Conservation (phyloP, 2,888 invertebrate species). For the Melanargia galathea region DNA sequence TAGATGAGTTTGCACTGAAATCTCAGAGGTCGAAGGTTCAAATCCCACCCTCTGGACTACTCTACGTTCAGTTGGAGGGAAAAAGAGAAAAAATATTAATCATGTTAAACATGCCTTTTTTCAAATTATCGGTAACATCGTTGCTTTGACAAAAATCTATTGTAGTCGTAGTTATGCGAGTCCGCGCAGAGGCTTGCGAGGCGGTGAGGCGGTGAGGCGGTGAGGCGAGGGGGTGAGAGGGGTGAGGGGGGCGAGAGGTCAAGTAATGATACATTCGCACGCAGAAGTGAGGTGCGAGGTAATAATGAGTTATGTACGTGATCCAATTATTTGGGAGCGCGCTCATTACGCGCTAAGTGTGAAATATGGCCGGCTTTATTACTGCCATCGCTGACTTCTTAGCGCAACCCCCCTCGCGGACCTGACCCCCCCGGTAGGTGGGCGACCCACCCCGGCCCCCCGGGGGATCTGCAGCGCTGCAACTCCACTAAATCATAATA, state of each 20-base stretch:
- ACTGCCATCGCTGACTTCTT: conserved; percentile 69
- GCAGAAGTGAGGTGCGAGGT: conserved; percentile 78
- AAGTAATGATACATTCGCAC: conserved; percentile 78
- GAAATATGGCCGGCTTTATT: conserved; percentile 82
- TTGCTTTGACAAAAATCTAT: conserved; percentile 52
- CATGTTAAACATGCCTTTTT: background rate
- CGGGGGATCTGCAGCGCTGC: conserved; percentile 65
- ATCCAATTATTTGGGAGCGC: conserved; percentile 83
- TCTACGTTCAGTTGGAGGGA: too few relatives aligned
- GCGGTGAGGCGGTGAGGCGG: conserved; percentile 24
- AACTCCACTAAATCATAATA: conserved; percentile 78
- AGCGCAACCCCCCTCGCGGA: conserved; percentile 38
- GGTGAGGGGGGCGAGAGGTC: conserved; percentile 42
- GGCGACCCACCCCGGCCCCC: conserved; percentile 37
- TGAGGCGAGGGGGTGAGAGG: conserved; percentile 35
- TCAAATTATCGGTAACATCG: background rate
- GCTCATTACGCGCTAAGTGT: conserved; percentile 83
- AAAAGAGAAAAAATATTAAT: too few relatives aligned
- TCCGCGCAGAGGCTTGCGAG: too few relatives aligned
- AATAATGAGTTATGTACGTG: conserved; percentile 84
- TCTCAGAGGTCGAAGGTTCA: too few relatives aligned
- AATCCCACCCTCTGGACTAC: too few relatives aligned
- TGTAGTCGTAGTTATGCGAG: conserved; percentile 47
- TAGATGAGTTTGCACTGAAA: too few relatives aligned
- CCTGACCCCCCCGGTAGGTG: conserved; percentile 28